Conservation (phyloP, 2,113 vertebrate genomes). For the Varanus komodoensis region DNA sequence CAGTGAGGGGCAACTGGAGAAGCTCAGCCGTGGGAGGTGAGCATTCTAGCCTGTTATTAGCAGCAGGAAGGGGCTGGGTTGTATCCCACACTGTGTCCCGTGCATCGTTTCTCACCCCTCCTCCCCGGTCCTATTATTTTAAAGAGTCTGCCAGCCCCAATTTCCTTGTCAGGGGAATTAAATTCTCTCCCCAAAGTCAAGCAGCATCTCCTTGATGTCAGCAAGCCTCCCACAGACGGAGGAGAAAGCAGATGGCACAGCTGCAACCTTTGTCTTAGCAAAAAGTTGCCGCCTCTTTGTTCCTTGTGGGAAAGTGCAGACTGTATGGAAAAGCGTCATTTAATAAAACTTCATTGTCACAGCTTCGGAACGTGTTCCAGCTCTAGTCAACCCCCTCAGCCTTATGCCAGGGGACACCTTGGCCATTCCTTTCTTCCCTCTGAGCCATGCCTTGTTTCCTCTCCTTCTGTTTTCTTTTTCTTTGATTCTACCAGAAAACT, state of each 20-base stretch:
- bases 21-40: neutral
- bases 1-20: neutral
- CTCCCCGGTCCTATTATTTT: neutral
- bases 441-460: neutral
- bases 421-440: neutral
- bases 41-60: slow-evolving; percentile 6
- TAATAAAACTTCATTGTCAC: neutral
- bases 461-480: neutral
- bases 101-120: neutral
- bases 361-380: neutral
- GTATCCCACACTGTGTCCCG: neutral
- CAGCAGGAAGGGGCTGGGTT: neutral
- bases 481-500: neutral
- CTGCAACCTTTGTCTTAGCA: slow-evolving; percentile 19
- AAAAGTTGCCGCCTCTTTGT: neutral
- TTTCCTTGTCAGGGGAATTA: slow-evolving; percentile 20
- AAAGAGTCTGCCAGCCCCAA: neutral
- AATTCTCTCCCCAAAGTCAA: slow-evolving; percentile 12
- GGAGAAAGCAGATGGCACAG: slow-evolving; percentile 15
- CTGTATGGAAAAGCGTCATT: neutral
- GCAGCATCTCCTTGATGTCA: neutral
- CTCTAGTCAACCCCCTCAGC: no score
- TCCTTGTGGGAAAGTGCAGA: neutral
- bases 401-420: neutral
- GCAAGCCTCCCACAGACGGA: slow-evolving; percentile 7